These are phyloP conservation scores for Drosophila funebris DNA, from an alignment of 1,140 invertebrate species.

Conservation along the genomic window DNA sequence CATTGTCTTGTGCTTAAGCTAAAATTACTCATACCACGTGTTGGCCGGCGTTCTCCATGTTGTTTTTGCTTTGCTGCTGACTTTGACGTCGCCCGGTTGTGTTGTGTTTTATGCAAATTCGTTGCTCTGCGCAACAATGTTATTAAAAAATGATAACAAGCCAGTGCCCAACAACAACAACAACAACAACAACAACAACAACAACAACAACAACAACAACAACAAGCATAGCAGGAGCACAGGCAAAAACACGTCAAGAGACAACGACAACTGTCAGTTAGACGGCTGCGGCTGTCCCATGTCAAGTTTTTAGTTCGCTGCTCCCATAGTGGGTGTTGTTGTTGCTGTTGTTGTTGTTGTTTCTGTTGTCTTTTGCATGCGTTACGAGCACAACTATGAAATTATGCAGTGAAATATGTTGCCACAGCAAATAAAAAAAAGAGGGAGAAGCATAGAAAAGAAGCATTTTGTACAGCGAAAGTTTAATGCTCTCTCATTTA, in stretches of 20 bases:
- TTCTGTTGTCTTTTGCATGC: slow-evolving; percentile 72
- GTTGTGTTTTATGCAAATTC: slow-evolving; percentile 76
- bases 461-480: not conserved
- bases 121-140: slow-evolving; percentile 76
- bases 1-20: slow-evolving; percentile 79
- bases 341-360: slow-evolving; percentile 47
- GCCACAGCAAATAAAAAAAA: slow-evolving; percentile 54
- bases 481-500: not conserved
- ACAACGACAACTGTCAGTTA: slow-evolving; percentile 78
- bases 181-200: slow-evolving; percentile 11
- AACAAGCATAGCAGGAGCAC: slow-evolving; percentile 18
- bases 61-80: slow-evolving; percentile 1
- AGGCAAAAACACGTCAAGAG: slow-evolving; percentile 43
- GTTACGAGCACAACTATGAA: slow-evolving; percentile 63
- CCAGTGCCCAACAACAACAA: slow-evolving; percentile 49
- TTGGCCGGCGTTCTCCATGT: slow-evolving; percentile 31
- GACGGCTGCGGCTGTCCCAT: slow-evolving; percentile 78
- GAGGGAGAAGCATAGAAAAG: slow-evolving; percentile 13
- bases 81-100: slow-evolving; percentile 23
- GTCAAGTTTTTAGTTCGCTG: slow-evolving; percentile 78
- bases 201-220: slow-evolving; percentile 5
- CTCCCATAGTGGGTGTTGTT: slow-evolving; percentile 34
- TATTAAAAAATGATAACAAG: slow-evolving; percentile 83
- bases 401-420: slow-evolving; percentile 82
- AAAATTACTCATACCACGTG: slow-evolving; percentile 80